phyloP scores from a whole-genome alignment of 2,113 vertebrate genomes.

The Pseudopodoces humilis region DNA sequence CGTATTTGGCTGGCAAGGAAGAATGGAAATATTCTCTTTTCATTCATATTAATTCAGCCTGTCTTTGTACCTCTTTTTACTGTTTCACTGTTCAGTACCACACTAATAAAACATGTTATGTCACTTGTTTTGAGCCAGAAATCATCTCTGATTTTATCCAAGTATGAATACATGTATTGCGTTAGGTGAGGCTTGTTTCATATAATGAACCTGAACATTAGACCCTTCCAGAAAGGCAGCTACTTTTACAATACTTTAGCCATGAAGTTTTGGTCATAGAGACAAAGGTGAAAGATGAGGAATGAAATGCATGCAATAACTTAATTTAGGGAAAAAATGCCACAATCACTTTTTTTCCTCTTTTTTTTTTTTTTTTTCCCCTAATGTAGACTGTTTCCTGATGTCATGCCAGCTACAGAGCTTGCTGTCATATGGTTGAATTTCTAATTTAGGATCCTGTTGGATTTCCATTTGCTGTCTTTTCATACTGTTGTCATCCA shows the following conservation, averaged over 20 bases:
- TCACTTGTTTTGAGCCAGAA: not conserved
- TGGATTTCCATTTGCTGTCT: slow-evolving; percentile 10
- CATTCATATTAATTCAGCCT: not conserved
- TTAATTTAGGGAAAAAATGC: not conserved
- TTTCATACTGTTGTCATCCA: slow-evolving; percentile 26
- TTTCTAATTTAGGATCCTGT: slow-evolving; percentile 34
- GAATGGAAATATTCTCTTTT: not conserved
- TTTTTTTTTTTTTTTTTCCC: fast-evolving
- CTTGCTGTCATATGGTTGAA: slow-evolving; percentile 10
- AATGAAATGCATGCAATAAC: slow-evolving; percentile 6
- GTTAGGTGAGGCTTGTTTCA: not conserved
- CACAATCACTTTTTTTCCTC: not conserved
- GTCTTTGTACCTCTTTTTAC: not conserved
- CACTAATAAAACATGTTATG: not conserved
- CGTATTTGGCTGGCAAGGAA: not conserved
- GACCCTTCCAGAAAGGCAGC: not conserved
- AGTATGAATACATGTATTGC: not conserved
- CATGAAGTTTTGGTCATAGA: not conserved
- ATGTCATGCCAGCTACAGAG: not conserved
- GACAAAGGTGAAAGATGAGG: not conserved
- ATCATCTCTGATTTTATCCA: not conserved
- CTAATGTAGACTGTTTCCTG: not conserved
- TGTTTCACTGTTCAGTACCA: not conserved
- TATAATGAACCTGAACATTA: not conserved
- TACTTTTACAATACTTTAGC: not conserved